Evolutionary conservation across 2,113 vertebrate genomes (phyloP).

Genomic region (Plestiodon gilberti): DNA sequence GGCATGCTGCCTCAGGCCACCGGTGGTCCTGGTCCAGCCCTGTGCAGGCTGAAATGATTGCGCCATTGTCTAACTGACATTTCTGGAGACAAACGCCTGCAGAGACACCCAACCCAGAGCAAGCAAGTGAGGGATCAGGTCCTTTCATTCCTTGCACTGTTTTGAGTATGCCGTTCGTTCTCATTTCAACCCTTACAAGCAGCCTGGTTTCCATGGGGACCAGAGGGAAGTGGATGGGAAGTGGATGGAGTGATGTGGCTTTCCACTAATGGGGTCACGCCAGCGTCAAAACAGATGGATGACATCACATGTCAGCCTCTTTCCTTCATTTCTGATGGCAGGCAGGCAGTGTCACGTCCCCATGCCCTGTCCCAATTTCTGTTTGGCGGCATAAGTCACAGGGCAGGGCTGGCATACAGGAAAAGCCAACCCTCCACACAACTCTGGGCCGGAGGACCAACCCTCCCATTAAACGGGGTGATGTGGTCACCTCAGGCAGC

Average conservation of each 20-base stretch:
- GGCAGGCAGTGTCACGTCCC: neutral
- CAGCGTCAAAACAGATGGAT: fast-evolving
- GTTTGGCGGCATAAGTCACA: neutral
- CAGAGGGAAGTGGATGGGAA: neutral
- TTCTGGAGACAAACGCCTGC: slow-evolving; percentile 51
- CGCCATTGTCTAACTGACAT: slow-evolving; percentile 59
- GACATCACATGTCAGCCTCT: neutral
- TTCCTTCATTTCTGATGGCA: fast-evolving
- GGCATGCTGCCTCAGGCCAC: too few species aligned
- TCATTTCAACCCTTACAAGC: fast-evolving
- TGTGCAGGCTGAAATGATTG: slow-evolving; percentile 42
- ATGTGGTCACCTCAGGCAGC: neutral
- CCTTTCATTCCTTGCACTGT: neutral
- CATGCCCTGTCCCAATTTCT: neutral
- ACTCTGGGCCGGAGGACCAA: fast-evolving
- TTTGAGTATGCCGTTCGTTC: fast-evolving
- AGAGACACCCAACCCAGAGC: fast-evolving
- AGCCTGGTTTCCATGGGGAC: slow-evolving; percentile 22
- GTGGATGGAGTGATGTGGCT: neutral
- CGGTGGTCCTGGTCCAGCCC: too few species aligned
- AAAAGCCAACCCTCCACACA: neutral
- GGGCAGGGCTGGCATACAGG: neutral
- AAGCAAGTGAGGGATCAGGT: neutral
- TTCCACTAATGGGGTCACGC: neutral
- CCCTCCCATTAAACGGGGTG: neutral